Conservation (phyloP, 2,888 invertebrate genomes). For the Dione juno region DNA sequence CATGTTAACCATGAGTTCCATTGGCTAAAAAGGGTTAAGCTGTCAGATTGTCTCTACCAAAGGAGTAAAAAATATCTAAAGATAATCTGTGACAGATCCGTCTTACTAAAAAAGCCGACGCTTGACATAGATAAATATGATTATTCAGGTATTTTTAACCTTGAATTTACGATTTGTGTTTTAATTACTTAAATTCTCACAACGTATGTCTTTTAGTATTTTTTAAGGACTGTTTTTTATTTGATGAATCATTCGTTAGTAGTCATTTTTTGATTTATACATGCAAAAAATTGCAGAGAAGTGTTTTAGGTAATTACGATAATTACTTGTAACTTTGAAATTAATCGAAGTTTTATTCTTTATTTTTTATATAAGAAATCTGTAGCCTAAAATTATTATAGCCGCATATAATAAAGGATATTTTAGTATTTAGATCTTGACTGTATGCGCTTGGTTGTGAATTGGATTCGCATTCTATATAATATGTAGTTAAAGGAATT, state of each 20-base stretch:
- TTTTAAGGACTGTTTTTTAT: constrained; percentile 31
- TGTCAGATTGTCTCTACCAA: constrained; percentile 79
- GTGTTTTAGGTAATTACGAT: constrained; percentile 1
- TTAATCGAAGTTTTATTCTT: not conserved
- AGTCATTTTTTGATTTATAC: not conserved
- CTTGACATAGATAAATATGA: constrained; percentile 80
- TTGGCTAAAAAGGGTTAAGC: constrained; percentile 83
- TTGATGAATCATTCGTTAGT: constrained; percentile 30
- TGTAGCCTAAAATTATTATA: no score
- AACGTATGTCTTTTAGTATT: constrained; percentile 66
- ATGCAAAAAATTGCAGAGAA: not conserved
- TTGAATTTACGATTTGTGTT: constrained; percentile 69
- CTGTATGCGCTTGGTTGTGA: no score
- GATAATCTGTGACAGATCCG: constrained; percentile 83
- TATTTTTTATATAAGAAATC: not conserved
- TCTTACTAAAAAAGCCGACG: constrained; percentile 80
- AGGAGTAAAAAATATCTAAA: constrained; percentile 76
- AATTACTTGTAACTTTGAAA: not conserved
- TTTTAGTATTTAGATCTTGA: no score
- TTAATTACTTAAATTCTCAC: constrained; percentile 83
- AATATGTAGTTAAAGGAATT: no score
- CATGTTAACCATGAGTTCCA: constrained; percentile 76
- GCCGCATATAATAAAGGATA: no score
- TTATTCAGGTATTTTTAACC: constrained; percentile 75
- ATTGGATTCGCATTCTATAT: no score